Conservation (phyloP, 1,140 invertebrate genomes). For the Dolichoris vasculosae region DNA sequence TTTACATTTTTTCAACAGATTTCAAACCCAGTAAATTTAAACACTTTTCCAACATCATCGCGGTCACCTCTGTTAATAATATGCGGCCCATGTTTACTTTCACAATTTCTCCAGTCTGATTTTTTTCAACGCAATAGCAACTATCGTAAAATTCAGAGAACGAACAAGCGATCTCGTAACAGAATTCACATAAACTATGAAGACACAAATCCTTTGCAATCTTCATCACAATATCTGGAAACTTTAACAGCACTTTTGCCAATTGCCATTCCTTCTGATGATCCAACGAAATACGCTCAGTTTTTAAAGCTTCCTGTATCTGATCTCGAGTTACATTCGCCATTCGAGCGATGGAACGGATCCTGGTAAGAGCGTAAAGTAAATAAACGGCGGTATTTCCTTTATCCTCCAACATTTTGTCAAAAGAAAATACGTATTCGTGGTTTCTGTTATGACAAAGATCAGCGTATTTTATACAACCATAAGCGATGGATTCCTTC, state of each 20-base stretch:
- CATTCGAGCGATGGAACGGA: conserved; percentile 91
- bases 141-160: conserved; percentile 98
- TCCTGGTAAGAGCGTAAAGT: conserved; percentile 95
- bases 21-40: conserved; percentile 95
- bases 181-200: conserved; percentile 94
- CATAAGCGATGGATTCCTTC: conserved; percentile 94
- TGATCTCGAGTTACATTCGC: conserved; percentile 80
- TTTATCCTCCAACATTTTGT: conserved; percentile 99
- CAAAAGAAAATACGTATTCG: conserved; percentile 99
- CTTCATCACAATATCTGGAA: conserved; percentile 91
- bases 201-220: conserved; percentile 90
- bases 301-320: conserved; percentile 76
- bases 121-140: conserved; percentile 98
- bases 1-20: conserved; percentile 93
- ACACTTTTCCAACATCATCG: conserved; percentile 88
- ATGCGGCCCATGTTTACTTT: conserved; percentile 92
- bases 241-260: conserved; percentile 89
- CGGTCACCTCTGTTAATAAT: conserved; percentile 94
- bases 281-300: conserved; percentile 80
- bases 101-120: conserved; percentile 84
- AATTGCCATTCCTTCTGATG: conserved; percentile 97
- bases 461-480: conserved; percentile 99
- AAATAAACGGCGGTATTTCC: conserved; percentile 99
- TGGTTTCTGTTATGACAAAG: conserved; percentile 93
- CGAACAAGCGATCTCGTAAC: conserved; percentile 93